phyloP scores from a whole-genome alignment of 2,797 vertebrate species.

The Amphiprion clarkii region DNA sequence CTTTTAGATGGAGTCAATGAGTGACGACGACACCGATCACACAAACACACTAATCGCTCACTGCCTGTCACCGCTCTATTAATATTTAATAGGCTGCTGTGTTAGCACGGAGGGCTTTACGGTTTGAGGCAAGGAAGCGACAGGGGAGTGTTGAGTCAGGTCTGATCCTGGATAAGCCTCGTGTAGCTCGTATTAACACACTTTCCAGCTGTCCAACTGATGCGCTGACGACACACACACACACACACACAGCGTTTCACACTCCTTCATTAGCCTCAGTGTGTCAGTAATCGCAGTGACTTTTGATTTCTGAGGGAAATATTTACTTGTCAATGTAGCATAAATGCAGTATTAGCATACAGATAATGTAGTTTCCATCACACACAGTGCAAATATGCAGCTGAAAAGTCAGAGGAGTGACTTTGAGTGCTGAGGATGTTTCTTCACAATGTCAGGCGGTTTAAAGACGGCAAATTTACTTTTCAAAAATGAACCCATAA shows the following conservation, averaged over 20 bases:
- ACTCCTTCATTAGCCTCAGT: no score
- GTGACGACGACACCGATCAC: not conserved
- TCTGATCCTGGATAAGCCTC: conserved; percentile 55
- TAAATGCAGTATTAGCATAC: no score
- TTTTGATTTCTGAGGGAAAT: no score
- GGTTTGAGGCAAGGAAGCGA: not conserved
- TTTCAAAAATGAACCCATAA: no score
- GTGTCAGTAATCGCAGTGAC: no score
- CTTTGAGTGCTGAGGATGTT: no score
- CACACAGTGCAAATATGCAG: no score
- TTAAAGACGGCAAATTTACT: no score
- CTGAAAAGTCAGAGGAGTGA: no score
- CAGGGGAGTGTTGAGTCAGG: conserved; percentile 38
- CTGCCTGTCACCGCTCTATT: conserved; percentile 20
- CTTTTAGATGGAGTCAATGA: not conserved
- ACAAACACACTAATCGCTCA: conserved; percentile 19
- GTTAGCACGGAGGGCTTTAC: conserved; percentile 47
- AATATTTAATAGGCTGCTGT: conserved; percentile 49
- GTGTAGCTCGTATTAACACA: conserved; percentile 51
- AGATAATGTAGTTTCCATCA: no score
- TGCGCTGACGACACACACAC: conserved; percentile 5
- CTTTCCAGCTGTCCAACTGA: conserved; percentile 41
- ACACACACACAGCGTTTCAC: conserved; percentile 8
- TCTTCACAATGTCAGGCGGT: no score
- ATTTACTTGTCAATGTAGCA: no score